Evolutionary conservation across 2,797 vertebrate genomes (phyloP).

Genomic region (Coluber constrictor): DNA sequence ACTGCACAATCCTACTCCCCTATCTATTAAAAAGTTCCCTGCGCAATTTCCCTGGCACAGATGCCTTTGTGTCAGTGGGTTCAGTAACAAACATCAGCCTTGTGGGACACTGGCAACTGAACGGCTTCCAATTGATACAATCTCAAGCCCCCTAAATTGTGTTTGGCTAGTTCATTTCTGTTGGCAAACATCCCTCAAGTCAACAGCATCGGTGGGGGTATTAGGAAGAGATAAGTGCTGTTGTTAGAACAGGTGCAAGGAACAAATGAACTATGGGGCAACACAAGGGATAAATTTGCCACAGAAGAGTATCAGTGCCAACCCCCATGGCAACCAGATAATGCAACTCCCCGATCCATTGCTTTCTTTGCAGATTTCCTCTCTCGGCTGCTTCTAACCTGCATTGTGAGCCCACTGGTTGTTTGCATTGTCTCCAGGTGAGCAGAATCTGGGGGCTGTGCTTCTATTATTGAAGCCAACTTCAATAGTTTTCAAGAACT

Average conservation of each 20-base stretch:
- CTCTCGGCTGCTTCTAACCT: not conserved
- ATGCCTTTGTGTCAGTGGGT: not conserved
- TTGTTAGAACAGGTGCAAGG: constrained; percentile 20
- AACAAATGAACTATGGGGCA: not conserved
- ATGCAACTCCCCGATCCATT: not conserved
- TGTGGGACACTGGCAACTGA: not conserved
- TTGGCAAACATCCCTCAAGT: not conserved
- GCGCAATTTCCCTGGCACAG: not conserved
- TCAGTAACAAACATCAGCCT: not conserved
- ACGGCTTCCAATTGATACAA: constrained; percentile 3
- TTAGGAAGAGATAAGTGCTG: not conserved
- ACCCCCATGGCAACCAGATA: not conserved
- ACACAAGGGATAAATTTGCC: constrained; percentile 1
- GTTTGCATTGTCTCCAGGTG: not conserved
- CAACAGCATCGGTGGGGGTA: not conserved
- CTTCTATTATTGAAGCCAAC: not conserved
- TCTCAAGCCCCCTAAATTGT: constrained; percentile 9
- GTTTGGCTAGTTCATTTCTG: not conserved
- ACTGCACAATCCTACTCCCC: no score
- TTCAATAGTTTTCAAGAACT: not conserved
- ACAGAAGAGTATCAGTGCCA: not conserved
- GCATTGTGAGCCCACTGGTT: not conserved
- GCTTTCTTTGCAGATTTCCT: not conserved
- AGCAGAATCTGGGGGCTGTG: not conserved
- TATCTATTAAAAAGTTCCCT: not conserved